Evolutionary conservation across 1,140 invertebrate genomes (phyloP), one percentile per base, ranked within the genome.

Genomic region (Nylanderia fulva): DNA sequence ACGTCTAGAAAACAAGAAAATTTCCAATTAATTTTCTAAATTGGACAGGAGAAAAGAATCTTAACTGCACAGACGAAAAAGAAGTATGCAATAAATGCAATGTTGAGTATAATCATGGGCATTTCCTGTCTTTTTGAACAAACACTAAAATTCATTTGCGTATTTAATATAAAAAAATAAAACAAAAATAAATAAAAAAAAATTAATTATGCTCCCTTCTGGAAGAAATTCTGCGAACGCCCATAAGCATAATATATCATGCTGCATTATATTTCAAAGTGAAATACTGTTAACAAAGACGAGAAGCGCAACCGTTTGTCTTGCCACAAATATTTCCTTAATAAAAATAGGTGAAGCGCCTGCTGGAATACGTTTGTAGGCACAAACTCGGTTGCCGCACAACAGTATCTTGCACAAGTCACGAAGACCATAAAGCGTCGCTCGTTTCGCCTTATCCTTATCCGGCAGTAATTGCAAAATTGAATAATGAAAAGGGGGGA

Each of bases 401-500:
- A 36, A 48, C 3, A 15, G 11, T 33, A n/a, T 74, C 56, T 74
- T 39, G 63, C 39, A 42, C 36, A 21, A 84, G 45, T 84, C 80
- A 84, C 58, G 71, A 48, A 76, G 21, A 76, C 8, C 58, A 63
- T 76, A 64, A 84, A 63, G 11, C 45, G 13, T 21, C 71, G 58
- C n/a, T 82, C 36, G 52, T 75, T 76, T 84, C 29, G 42, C 39
- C 42, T 63, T 76, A 76, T 74, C 58, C 29, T 76, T 33, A 66
- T 42, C 42, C 24, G 24, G 33, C 3, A 24, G 48, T 48, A 15
- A 15, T 48, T 5, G 18, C 36, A 9, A 54, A 84, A 77, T 77
- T 77, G 45, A 84, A 76, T 64, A 42, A 66, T 33, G 52, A 56
- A 84, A 77, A 42, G 58, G n/a, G 52, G 24, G 24, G 66, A 33